Conservation (phyloP, 1,140 invertebrate species). For the Meloidogyne exigua region DNA sequence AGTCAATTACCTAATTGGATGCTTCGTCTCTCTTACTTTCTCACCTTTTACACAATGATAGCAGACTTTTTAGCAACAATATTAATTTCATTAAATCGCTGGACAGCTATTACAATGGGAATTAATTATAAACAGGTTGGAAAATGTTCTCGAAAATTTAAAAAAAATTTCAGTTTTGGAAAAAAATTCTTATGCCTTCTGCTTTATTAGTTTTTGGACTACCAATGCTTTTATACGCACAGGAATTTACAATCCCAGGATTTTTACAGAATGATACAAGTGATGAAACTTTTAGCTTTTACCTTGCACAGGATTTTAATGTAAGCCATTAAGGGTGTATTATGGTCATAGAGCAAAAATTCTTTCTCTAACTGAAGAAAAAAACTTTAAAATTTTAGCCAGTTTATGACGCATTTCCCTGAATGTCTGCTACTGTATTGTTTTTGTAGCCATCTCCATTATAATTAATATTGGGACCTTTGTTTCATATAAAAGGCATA, state of each 20-base stretch:
- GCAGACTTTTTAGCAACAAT: slow-evolving; percentile 18
- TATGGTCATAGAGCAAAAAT: too few relatives aligned
- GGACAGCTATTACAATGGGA: slow-evolving; percentile 8
- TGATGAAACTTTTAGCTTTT: neutral
- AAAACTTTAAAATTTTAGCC: neutral
- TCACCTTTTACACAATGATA: slow-evolving; percentile 12
- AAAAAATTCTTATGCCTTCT: neutral
- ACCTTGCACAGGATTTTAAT: slow-evolving; percentile 1
- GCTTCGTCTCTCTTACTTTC: slow-evolving; percentile 5
- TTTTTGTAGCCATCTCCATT: slow-evolving; percentile 1
- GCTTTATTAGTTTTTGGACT: slow-evolving; percentile 11
- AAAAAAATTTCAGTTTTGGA: slow-evolving; percentile 10
- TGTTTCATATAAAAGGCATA: neutral
- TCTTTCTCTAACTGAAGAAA: too few relatives aligned
- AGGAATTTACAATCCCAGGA: neutral
- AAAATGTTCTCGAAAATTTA: neutral
- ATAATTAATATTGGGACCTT: slow-evolving; percentile 9
- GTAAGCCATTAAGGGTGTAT: neutral
- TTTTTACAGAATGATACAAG: neutral
- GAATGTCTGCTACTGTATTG: neutral
- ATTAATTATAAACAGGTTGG: neutral
- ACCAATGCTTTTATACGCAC: neutral
- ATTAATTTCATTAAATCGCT: slow-evolving; percentile 16
- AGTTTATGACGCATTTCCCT: neutral
- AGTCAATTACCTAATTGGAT: slow-evolving; percentile 7